Conservation (phyloP, 2,113 vertebrate genomes). For the Ornithorhynchus anatinus region DNA sequence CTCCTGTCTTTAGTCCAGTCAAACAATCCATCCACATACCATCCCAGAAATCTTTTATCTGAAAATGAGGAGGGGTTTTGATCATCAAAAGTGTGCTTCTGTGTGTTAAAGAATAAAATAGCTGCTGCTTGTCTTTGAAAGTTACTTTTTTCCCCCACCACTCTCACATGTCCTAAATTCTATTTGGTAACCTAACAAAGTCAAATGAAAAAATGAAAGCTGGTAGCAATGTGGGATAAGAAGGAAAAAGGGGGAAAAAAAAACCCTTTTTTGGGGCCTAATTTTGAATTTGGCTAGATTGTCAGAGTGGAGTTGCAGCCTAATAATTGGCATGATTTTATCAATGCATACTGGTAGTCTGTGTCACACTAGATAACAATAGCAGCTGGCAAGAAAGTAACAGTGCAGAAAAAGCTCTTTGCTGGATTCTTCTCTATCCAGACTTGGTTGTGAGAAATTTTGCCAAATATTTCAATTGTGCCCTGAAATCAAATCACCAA, state of each 20-base stretch:
- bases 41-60: too few species aligned
- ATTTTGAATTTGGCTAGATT: background rate
- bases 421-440: background rate
- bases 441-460: background rate
- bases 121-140: background rate
- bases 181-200: background rate
- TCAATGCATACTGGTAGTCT: background rate
- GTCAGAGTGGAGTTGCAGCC: background rate
- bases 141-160: conserved; percentile 8
- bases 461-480: background rate
- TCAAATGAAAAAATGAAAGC: background rate
- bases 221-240: background rate
- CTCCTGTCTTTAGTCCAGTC: too few species aligned
- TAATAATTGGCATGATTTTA: conserved; percentile 19
- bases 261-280: fast-evolving
- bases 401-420: background rate
- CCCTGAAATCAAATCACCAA: conserved; percentile 15
- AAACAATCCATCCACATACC: too few species aligned
- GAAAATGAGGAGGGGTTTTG: background rate
- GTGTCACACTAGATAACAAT: background rate
- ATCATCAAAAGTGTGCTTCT: background rate
- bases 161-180: background rate
- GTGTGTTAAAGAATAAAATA: background rate
- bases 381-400: background rate
- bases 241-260: too few species aligned